Base-by-base conservation (phyloP, 1,140 invertebrate species). In the Lordiphosa clarofinis region DNA sequence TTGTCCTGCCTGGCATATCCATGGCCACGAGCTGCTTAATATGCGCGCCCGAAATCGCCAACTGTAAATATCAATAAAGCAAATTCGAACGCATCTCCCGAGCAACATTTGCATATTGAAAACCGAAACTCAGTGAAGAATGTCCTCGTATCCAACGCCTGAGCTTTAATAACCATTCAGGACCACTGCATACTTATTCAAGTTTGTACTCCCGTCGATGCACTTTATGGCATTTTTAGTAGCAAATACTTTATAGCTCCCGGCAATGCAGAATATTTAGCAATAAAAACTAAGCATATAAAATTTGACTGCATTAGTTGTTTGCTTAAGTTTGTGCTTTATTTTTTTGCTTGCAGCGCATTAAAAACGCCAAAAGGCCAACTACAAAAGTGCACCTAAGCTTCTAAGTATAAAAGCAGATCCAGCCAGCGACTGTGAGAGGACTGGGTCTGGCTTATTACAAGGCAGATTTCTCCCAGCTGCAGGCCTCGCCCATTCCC, bases 341-440 rank as follows among this genome's bases (percentile, higher is more conserved):
- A 15, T 12, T 58, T 58, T 58, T 39, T 48, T 49, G 13, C 59
- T 53, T 53, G 47, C 57, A 48, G 66, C 53, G 48, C 63, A 78
- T 78, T 72, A 72, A 46, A 69, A 58, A 52, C 57, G 46, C 40
- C 55, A 75, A 72, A 81, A 68, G 57, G 76, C 64, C 55, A 76
- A 72, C 55, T 75, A 60, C 75, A 72, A 59, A 82, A 81, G 75
- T 82, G 72, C 75, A 81, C 76, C 71, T 81, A 82, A 76, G 75
- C 47, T 76, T 55, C 53, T 58, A 55, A 67, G 67, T 67, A 70
- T 62, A 61, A 74, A 75, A 64, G 35, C 35, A n/a, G 38, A 53
- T 28, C 8, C 49, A 58, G 48, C 35, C 40, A 50, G 37, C 60
- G 68, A 56, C 40, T 67, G 71, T 40, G 75, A 56, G 52, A 58